These are phyloP conservation scores for Chrysina gloriosa DNA, from an alignment of 2,888 invertebrate genomes.

Conservation along the genomic window DNA sequence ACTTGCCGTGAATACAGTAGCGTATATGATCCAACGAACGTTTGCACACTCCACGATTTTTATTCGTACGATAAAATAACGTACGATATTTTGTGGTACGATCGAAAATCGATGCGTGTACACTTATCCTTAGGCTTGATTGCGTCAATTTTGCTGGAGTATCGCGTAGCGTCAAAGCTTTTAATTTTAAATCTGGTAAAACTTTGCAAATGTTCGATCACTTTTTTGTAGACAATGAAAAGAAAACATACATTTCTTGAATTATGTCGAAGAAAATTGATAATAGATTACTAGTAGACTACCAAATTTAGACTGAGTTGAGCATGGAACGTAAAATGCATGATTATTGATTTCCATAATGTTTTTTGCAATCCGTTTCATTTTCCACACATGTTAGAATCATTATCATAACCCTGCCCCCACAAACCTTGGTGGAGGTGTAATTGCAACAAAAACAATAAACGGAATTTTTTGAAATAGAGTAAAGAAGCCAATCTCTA, in stretches of 20 bases:
- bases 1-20: too few relatives aligned
- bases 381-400: conserved; percentile 52
- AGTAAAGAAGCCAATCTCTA: conserved; percentile 24
- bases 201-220: conserved; percentile 46
- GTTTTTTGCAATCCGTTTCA: conserved; percentile 51
- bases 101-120: too few relatives aligned
- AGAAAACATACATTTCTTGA: conserved; percentile 51
- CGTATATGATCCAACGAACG: too few relatives aligned
- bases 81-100: too few relatives aligned
- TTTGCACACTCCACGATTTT: too few relatives aligned
- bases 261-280: conserved; percentile 46
- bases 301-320: conserved; percentile 51
- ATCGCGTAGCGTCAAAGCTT: conserved; percentile 46
- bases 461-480: conserved; percentile 24
- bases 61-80: too few relatives aligned
- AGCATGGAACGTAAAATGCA: conserved; percentile 54
- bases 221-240: conserved; percentile 49
- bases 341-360: conserved; percentile 49
- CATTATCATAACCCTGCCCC: conserved; percentile 54
- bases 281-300: conserved; percentile 46
- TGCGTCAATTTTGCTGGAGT: conserved; percentile 40
- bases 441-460: conserved; percentile 37
- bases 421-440: conserved; percentile 46
- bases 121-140: too few relatives aligned
- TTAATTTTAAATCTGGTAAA: conserved; percentile 47